Base-by-base conservation (phyloP, 1,140 invertebrate species). In the Drosophila guanche region DNA sequence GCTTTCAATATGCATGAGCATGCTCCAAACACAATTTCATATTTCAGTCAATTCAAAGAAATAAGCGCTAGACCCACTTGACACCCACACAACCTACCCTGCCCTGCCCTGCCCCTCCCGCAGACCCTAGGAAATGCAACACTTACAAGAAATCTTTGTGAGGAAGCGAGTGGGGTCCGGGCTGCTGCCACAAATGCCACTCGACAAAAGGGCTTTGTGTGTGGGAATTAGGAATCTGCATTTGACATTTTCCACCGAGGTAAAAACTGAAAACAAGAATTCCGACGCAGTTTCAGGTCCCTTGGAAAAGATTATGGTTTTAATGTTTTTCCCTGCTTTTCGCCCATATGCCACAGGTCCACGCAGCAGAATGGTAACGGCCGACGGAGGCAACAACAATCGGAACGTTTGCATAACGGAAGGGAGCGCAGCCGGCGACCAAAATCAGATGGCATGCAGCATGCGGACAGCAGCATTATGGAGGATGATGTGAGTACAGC, bases 401-500 rank as follows among this genome's bases (percentile, higher is more conserved):
- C 69, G 69, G 83, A 88, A 48, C 76, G 81, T 8, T 66, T 81
- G 60, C 81, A 88, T 60, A 89, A 85, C 43, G 83, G 77, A 57
- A 73, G 79, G 48, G 88, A 91, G 53, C 68, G 88, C n/a, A 91
- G 74, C 66, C 74, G 80, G 52, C 76, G 88, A 29, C 81, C 79
- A 45, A 91, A 91, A 76, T 81, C 79, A 25, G 85, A 89, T 75
- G 80, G 72, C n/a, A 45, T 89, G 46, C 90, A 92, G 56, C 79
- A 92, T 89, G 79, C 79, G 54, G 90, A 91, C 37, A 90, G 90
- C 77, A 90, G 81, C 67, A 88, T 91, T 45, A 89, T 91, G 89
- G 90, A 91, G 48, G 89, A 91, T 67, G 86, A 90, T 79, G 89
- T 91, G 71, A 78, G 76, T 79, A 55, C 8, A 33, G 29, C 7